Evolutionary conservation across 2,888 invertebrate species (phyloP), one percentile per base, ranked within the genome.

Genomic region (Harpalus rubripes): DNA sequence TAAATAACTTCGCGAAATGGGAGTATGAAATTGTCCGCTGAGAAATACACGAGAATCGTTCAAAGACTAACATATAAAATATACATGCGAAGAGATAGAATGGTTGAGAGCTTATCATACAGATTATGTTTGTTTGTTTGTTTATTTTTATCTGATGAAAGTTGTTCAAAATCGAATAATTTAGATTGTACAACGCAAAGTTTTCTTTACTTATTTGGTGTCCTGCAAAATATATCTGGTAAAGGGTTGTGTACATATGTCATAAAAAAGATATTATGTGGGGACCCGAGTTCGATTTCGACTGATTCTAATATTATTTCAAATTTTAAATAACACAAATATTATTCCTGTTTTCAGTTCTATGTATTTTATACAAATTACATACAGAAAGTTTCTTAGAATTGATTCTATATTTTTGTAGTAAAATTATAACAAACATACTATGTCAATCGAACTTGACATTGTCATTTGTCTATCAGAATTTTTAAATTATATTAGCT

Each of bases 21-120:
- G 74, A 74, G 41, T 74, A 74, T 74, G 74, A 74, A 74, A 74
- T 74, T 41, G 74, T 44, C 74, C 74, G 44, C 16, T n/a, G 41
- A 41, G 74, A 74, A 74, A 74, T 74, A 44, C 74, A 52, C 44
- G 32, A 32, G 32, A 32, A 52, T 52, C 44, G 32, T 32, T 52
- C 44, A 52, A 52, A 52, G 44, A 52, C 10, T 52, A 12, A 52
- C 44, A 52, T 52, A 52, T 12, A 52, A 52, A 12, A 52, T 52
- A 52, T 52, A 52, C 44, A 52, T 12, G 44, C 10, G 32, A 32
- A 6, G 32, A 32, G 32, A 12, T 52, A 12, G 8, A 5, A 8
- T 52, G 44, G 44, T 52, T 52, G 10, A 12, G 12, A 52, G 44
- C 12, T 2, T 52, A 52, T 52, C 44, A 52, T 12, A 52, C 44